Evolutionary conservation across 2,797 vertebrate genomes (phyloP).

Genomic region (Nannoperca obscura): DNA sequence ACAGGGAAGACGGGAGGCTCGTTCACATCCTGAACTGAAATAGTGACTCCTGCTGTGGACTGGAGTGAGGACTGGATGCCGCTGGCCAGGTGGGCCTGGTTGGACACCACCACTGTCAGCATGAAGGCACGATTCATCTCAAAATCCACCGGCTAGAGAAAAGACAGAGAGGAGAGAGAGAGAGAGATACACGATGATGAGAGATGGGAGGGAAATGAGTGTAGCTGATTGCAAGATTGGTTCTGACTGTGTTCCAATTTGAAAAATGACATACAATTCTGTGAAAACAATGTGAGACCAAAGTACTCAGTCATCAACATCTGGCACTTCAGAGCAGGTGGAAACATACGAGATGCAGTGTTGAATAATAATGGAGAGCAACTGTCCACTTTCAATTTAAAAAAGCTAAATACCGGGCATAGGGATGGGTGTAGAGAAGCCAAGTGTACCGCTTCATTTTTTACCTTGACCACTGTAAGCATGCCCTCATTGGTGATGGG

Average conservation of each 20-base stretch:
- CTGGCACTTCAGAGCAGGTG: slow-evolving; percentile 63
- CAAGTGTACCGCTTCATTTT: slow-evolving; percentile 13
- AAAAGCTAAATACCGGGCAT: background rate
- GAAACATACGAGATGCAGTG: slow-evolving; percentile 14
- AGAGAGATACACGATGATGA: background rate
- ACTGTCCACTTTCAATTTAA: background rate
- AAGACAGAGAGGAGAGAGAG: background rate
- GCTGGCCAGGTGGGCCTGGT: slow-evolving; percentile 93
- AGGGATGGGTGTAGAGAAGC: background rate
- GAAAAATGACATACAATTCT: slow-evolving; percentile 52
- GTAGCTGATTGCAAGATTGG: slow-evolving; percentile 48
- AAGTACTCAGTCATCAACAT: slow-evolving; percentile 49
- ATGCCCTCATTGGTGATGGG: slow-evolving; percentile 95
- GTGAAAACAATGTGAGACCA: slow-evolving; percentile 53
- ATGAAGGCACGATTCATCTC: slow-evolving; percentile 97
- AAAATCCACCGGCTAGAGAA: slow-evolving; percentile 92
- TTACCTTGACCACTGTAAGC: slow-evolving; percentile 96
- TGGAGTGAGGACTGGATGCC: slow-evolving; percentile 96
- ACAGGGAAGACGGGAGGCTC: slow-evolving; percentile 94
- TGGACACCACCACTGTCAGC: slow-evolving; percentile 96
- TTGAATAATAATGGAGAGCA: slow-evolving; percentile 33
- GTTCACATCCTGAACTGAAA: slow-evolving; percentile 93
- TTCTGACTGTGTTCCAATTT: slow-evolving; percentile 49
- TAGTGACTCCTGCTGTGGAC: slow-evolving; percentile 95
- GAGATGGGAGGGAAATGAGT: slow-evolving; percentile 28